Evolutionary conservation across 2,113 vertebrate genomes (phyloP), one percentile per base, ranked within the genome.

Genomic region (Drymodes brunneopygia): DNA sequence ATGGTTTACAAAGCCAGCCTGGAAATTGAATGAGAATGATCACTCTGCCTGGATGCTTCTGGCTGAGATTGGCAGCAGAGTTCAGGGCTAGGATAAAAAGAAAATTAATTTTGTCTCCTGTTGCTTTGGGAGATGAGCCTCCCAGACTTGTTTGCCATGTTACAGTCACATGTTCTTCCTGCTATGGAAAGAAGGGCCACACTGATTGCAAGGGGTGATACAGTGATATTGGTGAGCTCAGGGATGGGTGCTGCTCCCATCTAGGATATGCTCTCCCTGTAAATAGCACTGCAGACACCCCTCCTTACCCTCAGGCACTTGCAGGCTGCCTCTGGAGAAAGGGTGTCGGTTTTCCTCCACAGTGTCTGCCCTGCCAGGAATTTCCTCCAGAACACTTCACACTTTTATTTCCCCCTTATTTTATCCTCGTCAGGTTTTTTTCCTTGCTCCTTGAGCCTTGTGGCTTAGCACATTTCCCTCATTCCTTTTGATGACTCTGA

Each of bases 341-440:
- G 74, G 44, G 62, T 89, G 69, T 84, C 92, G 65, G 40, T 88
- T 95, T 96, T 82, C 51, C 38, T 80, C 38, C 51, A 29, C 28
- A 24, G n/a, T 45, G 50, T 83, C 62, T 92, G 47, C 71, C 44
- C 82, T 89, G 88, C 66, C 70, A 96, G 92, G 94, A 94, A 95
- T 96, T 97, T 96, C 64, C 91, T 95, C 71, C 91, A 91, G 88
- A 96, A 85, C 67, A 86, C 27, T 97, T 91, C 78, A 85, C 80
- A 61, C 89, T 83, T 96, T 58, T 67, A 81, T 85, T 93, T 89
- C 87, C 72, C 17, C 44, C 35, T 82, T 53, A 72, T 86, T 96
- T 92, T 72, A 58, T 70, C 40, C 70, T 89, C 13, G 2, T 94
- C 69, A 66, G 66, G 5, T 94, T 92, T 94, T 93, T 91, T 91